phyloP scores from a whole-genome alignment of 2,797 vertebrate genomes.

The Phylloscopus collybita region DNA sequence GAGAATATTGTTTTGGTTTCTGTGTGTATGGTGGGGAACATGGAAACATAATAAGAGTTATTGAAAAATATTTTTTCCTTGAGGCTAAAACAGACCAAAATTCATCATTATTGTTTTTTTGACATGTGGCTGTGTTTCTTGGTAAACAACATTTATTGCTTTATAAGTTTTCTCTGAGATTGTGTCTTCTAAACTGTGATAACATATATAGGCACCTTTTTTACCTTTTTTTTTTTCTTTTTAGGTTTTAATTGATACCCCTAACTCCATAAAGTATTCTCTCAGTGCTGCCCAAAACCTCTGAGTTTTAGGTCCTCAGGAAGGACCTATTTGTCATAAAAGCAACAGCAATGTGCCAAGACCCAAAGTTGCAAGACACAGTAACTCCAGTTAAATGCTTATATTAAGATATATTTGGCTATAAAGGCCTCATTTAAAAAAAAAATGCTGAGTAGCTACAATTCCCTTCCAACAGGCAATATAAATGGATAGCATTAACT shows the following conservation, averaged over 20 bases:
- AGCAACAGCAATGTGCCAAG: neutral
- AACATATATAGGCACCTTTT: neutral
- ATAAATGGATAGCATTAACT: neutral
- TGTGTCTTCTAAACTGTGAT: neutral
- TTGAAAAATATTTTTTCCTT: slow-evolving; percentile 1
- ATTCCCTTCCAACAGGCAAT: neutral
- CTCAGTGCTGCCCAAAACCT: neutral
- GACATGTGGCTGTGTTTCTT: neutral
- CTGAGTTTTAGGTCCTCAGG: neutral
- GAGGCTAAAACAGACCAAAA: neutral
- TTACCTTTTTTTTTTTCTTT: neutral
- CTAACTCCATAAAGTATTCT: neutral
- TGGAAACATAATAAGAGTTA: neutral
- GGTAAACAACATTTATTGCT: neutral
- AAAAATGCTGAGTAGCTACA: neutral
- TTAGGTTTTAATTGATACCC: neutral
- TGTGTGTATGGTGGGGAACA: neutral
- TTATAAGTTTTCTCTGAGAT: neutral
- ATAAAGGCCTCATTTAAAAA: neutral
- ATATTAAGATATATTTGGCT: neutral
- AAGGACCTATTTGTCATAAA: neutral
- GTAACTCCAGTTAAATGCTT: neutral
- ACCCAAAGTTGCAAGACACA: neutral
- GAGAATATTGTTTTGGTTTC: neutral
- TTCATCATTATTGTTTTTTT: neutral